These are phyloP conservation scores for Gila orcuttii DNA, from an alignment of 2,113 vertebrate species.

Conservation along the genomic window DNA sequence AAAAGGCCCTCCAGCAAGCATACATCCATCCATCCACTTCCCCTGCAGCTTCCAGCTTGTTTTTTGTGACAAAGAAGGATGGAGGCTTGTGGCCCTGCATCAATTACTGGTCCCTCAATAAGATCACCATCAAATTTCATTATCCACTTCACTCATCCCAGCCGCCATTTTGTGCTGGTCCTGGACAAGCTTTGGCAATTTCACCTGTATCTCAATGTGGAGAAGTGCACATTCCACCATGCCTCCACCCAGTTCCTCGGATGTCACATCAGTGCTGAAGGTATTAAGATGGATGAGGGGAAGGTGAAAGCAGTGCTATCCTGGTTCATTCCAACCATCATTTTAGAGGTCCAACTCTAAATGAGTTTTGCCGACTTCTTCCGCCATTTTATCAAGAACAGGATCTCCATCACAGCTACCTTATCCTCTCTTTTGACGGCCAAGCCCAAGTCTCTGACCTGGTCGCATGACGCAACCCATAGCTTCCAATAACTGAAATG, in stretches of 20 bases:
- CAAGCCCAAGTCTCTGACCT: background rate
- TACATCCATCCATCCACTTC: no score
- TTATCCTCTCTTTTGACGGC: background rate
- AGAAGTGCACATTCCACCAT: background rate
- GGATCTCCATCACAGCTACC: background rate
- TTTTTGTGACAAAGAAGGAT: no score
- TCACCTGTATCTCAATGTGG: background rate
- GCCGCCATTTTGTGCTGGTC: background rate
- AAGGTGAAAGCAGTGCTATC: background rate
- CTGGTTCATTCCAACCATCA: background rate
- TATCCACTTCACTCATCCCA: background rate
- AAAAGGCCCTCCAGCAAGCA: no score
- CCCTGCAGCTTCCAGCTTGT: no score
- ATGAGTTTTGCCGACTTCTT: background rate
- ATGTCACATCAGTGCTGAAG: background rate
- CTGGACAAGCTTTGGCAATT: background rate
- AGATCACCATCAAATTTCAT: background rate
- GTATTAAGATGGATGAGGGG: background rate
- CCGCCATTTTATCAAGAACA: background rate
- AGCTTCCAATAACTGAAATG: background rate
- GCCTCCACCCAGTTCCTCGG: background rate
- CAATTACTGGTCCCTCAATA: background rate
- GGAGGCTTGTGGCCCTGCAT: background rate
- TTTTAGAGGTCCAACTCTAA: background rate
- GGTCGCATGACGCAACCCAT: background rate